Base-by-base conservation (phyloP, 2,113 vertebrate genomes). In the Apodemus speciosus region DNA sequence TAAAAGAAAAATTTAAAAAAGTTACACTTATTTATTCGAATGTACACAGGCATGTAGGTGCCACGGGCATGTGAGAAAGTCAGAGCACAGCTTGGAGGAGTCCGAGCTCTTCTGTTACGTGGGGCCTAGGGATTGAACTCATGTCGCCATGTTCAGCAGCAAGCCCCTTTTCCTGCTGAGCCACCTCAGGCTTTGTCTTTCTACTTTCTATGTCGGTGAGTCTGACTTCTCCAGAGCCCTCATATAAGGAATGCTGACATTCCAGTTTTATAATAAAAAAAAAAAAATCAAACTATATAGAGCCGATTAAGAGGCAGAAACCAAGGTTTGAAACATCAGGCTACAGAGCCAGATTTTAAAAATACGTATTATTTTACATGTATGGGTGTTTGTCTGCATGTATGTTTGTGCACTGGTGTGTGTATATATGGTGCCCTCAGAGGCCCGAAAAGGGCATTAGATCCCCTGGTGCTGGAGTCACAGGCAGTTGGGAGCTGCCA, bases 201-300 rank as follows among this genome's bases (percentile, higher is more conserved):
- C 20, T 13, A n/a, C 32, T n/a, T 56, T 79, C 53, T 60, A 60
- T 81, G 56, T 81, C 23, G 27, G 10, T 30, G n/a, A 60, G 56
- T 60, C 6, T 81, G 79, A 60, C 56, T 60, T 40, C 21, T 58
- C n/a, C 25, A 60, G 56, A 40, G 56, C 11, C 13, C n/a, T 40
- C 53, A 27, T 51, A 38, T 3, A n/a, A n/a, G 32, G 46, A 53
- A 56, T 77, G 18, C 71, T 79, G 77, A 51, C 68, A 64, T 62
- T 53, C 58, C 4, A 35, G 32, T 77, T 85, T 92, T 94, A 69
- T 51, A n/a, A 81, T 81, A 81, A 94, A 69, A 89, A 88, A 69
- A 89, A 88, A 88, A 27, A 10, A 62, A 62, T 60, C 64, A 91
- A 93, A 85, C 62, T 32, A 21, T 21, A 53, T 9, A 77, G 30